Evolutionary conservation across 2,888 invertebrate species (phyloP).

Genomic region (Pogonocherus hispidulus): DNA sequence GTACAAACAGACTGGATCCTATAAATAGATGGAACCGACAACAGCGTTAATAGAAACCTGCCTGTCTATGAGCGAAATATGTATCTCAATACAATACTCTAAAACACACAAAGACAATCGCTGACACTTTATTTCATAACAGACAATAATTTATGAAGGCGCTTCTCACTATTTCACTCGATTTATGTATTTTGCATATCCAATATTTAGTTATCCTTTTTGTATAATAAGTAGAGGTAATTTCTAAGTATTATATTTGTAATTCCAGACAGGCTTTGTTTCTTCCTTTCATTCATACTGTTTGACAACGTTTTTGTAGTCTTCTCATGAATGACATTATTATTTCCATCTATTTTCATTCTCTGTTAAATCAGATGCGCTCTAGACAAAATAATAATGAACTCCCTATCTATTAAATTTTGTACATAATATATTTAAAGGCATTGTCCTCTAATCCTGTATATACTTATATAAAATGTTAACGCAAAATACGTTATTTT

Average conservation of each 20-base stretch:
- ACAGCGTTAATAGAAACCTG: neutral
- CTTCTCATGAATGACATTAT: conserved; percentile 59
- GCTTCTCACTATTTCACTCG: conserved; percentile 36
- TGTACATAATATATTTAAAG: conserved; percentile 24
- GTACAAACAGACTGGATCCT: neutral
- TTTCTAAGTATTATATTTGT: conserved; percentile 61
- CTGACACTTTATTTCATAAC: conserved; percentile 34
- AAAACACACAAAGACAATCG: conserved; percentile 28
- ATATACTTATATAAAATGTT: conserved; percentile 10
- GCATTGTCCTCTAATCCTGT: neutral
- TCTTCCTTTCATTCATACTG: conserved; percentile 65
- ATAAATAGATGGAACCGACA: conserved; percentile 3
- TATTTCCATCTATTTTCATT: conserved; percentile 48
- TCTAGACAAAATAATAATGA: conserved; percentile 30
- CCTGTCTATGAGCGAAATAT: conserved; percentile 1
- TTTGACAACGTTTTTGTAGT: conserved; percentile 61
- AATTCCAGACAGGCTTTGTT: conserved; percentile 64
- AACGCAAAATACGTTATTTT: conserved; percentile 17
- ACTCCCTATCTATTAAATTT: conserved; percentile 26
- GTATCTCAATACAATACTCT: conserved; percentile 23
- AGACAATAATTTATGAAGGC: conserved; percentile 35
- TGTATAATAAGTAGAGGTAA: conserved; percentile 57
- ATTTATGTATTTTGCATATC: conserved; percentile 46
- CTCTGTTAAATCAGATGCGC: conserved; percentile 21
- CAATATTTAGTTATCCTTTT: conserved; percentile 54